A percentile compares a stretch with the other conserved stretches of the same genome.
Conservation (phyloP, 2,113 vertebrate species). For the Lasiurus borealis region DNA sequence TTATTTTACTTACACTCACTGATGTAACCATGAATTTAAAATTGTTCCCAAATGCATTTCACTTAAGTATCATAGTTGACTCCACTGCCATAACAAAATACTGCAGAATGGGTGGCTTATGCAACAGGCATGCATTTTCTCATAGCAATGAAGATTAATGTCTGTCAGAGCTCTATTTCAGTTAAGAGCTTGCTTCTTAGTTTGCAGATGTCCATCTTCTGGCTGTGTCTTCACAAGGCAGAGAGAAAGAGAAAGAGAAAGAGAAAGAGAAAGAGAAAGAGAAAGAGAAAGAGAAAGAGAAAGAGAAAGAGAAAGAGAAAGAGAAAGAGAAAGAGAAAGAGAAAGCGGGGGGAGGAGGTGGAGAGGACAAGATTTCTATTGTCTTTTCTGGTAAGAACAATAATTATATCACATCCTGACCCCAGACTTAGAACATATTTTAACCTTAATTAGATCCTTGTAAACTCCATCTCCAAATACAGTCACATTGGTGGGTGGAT, state of each 20-base stretch:
- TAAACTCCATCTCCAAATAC: neutral
- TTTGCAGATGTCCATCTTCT: neutral
- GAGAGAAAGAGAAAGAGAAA: neutral
- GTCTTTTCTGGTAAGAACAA: neutral
- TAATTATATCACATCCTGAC: neutral
- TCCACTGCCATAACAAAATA: neutral
- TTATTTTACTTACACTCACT: neutral
- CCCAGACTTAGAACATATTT: neutral
- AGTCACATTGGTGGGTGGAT: neutral
- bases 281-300: neutral
- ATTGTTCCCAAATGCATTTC: neutral
- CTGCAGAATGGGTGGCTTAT: neutral
- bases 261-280: neutral
- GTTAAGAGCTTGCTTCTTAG: neutral
- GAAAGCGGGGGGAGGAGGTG: too few relatives aligned
- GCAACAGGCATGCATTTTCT: neutral
- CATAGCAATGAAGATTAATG: neutral
- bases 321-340: neutral
- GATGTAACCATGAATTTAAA: neutral
- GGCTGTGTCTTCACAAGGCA: neutral
- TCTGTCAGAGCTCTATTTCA: neutral
- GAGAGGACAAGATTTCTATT: neutral
- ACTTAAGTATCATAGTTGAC: neutral
- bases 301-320: neutral
- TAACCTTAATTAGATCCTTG: neutral